Percentiles rank a stretch among this genome's conserved stretches.
phyloP scores from a whole-genome alignment of 2,888 invertebrate species.

The Trichogramma evanescens region DNA sequence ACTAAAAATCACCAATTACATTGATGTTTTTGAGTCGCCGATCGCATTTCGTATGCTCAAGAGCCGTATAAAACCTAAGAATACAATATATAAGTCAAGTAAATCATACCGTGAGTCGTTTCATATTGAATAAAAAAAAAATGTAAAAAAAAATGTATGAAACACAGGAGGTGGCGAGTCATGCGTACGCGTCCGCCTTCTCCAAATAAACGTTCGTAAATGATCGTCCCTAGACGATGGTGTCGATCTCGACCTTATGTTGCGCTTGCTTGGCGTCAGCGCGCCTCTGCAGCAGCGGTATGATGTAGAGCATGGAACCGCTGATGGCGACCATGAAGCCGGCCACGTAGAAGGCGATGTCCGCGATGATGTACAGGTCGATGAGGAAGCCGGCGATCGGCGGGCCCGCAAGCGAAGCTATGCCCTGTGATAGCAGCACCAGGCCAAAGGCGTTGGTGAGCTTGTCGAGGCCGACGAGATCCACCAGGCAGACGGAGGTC shows the following conservation, averaged over 20 bases:
- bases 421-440: constrained; percentile 85
- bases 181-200: too few species aligned
- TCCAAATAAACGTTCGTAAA: too few species aligned
- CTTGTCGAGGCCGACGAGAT: constrained; percentile 84
- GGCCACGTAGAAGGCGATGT: constrained; percentile 81
- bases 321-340: constrained; percentile 80
- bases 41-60: too few species aligned
- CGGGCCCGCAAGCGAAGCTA: constrained; percentile 86
- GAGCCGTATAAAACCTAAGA: too few species aligned
- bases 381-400: constrained; percentile 83
- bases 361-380: constrained; percentile 70
- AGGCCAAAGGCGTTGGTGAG: constrained; percentile 94
- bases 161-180: too few species aligned
- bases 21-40: too few species aligned
- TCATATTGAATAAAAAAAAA: too few species aligned
- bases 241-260: constrained; percentile 5
- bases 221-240: constrained; percentile 2
- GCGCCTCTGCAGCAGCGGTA: constrained; percentile 63
- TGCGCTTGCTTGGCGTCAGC: constrained; percentile 8
- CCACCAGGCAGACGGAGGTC: constrained; percentile 90
- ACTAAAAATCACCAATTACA: too few species aligned
- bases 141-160: too few species aligned
- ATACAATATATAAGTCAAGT: too few species aligned
- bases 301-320: constrained; percentile 79
- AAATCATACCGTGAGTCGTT: too few species aligned